Conservation (phyloP, 2,113 vertebrate species). For the Serinus canaria region DNA sequence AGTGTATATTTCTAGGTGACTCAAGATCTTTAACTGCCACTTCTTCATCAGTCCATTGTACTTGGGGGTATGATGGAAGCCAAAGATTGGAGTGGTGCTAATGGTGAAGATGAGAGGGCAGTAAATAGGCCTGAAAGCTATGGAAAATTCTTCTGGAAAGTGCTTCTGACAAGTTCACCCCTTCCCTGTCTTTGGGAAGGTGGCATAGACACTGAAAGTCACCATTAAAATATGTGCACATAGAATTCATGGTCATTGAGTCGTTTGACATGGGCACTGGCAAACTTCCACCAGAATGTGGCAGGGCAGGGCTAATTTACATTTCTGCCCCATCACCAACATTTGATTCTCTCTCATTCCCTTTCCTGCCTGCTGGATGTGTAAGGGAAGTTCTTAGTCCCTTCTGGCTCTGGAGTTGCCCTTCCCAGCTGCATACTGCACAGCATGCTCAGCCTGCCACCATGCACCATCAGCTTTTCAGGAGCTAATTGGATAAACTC, state of each 20-base stretch:
- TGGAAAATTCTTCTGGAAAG: background rate
- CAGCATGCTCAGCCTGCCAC: slow-evolving; percentile 33
- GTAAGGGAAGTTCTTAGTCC: background rate
- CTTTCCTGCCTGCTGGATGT: background rate
- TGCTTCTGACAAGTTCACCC: background rate
- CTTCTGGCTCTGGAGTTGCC: background rate
- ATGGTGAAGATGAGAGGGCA: background rate
- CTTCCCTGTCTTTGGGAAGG: background rate
- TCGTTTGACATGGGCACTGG: background rate
- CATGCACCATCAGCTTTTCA: slow-evolving; percentile 14
- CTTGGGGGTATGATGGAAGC: background rate
- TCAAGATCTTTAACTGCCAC: background rate
- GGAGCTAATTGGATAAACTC: slow-evolving; percentile 72
- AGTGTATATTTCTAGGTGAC: background rate
- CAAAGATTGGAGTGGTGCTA: background rate
- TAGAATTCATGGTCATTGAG: background rate
- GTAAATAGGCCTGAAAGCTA: background rate
- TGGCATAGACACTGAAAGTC: background rate
- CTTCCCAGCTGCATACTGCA: background rate
- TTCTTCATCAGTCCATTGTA: background rate
- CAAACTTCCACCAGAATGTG: background rate
- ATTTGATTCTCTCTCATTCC: background rate
- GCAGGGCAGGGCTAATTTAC: background rate
- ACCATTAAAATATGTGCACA: background rate
- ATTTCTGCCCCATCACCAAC: background rate